Evolutionary conservation across 2,113 vertebrate genomes (phyloP), one percentile per base, ranked within the genome.

Genomic region (Oophaga pumilio): DNA sequence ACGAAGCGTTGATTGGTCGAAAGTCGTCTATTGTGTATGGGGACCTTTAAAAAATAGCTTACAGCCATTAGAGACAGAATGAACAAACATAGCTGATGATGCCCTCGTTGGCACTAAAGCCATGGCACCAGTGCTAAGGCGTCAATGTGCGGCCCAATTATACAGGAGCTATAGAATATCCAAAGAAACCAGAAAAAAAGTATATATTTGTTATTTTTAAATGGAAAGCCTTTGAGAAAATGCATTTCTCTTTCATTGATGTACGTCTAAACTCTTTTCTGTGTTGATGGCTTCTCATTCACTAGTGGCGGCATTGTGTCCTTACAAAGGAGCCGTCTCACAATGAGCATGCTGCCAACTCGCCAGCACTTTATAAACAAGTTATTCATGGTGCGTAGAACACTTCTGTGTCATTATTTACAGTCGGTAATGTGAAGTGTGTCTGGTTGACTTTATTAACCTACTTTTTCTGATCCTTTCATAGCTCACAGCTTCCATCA

Each of bases 381-480:
- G 71, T 50, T 74, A 74, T 74, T 74, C 71, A 74, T 74, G 33
- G 71, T 2, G 71, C 33, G 20, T 33, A 74, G 71, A 50, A 49
- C 17, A 74, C 71, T 74, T 74, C 17, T 18, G 17, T 12, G 71
- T 50, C 71, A 74, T 50, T 74, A 74, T 74, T 74, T 74, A 50
- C 71, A 74, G 71, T 74, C 20, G 43, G 22, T 74, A 20, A 50
- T 74, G 71, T 74, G 50, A 74, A 74, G 71, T 74, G 71, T 74
- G 71, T 22, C 71, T 74, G 50, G 17, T 74, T 74, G 71, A 74
- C 71, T 74, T 74, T 74, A 50, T 74, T 74, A 74, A 74, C 71
- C 71, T 74, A 74, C 71, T 74, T 74, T 74, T 74, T 22, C 71
- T 50, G 33, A 74, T 74, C 71, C 43, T 74, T 74, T 74, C 71